phyloP scores from a whole-genome alignment of 23 tunicate genomes.

The Botrylloides violaceus region DNA sequence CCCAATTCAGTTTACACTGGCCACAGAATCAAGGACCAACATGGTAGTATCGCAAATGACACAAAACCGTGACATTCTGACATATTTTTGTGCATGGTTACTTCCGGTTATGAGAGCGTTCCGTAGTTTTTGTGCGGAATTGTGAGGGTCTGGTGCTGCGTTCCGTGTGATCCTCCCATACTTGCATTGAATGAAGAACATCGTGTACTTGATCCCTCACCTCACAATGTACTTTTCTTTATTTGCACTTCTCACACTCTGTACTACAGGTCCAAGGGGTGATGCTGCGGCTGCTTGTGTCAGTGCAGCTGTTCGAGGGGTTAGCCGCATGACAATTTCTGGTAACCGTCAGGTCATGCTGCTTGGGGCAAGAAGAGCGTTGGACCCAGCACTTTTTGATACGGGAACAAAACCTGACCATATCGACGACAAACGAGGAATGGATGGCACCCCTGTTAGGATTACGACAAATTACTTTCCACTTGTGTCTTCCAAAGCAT shows the following conservation, averaged over 20 bases:
- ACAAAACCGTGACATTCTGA: no score
- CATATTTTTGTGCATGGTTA: no score
- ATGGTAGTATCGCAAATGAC: no score
- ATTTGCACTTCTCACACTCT: background rate
- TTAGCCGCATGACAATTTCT: constrained; percentile 5
- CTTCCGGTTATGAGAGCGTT: no score
- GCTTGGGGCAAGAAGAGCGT: constrained; percentile 39
- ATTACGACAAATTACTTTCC: constrained; percentile 45
- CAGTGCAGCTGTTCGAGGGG: background rate
- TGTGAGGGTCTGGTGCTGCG: no score
- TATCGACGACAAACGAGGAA: constrained; percentile 57
- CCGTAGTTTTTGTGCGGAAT: no score
- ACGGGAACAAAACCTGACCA: constrained; percentile 69
- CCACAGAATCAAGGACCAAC: no score
- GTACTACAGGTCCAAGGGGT: constrained; percentile 1
- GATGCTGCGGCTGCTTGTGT: constrained; percentile 2
- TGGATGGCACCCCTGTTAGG: background rate
- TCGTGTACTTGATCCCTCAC: background rate
- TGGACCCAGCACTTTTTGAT: constrained; percentile 71
- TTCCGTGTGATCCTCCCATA: background rate
- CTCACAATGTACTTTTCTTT: background rate
- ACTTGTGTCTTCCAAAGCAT: constrained; percentile 42
- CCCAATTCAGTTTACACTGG: no score
- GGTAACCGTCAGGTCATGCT: constrained; percentile 4
- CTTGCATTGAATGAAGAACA: background rate